These are phyloP conservation scores for Chrysemys picta DNA, from an alignment of 2,113 vertebrate species.

Conservation along the genomic window DNA sequence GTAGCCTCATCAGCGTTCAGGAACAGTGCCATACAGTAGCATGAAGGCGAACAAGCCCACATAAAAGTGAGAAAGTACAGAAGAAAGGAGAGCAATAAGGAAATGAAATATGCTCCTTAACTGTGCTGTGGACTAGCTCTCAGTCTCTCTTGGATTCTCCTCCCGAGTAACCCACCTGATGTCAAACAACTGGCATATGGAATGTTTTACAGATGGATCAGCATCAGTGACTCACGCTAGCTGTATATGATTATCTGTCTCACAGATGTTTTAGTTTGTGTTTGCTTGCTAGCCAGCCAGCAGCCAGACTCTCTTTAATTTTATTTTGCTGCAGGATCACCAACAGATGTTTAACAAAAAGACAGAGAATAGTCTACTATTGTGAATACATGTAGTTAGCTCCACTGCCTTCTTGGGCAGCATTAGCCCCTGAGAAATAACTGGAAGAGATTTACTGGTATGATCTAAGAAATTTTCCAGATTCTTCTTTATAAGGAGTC, in stretches of 20 bases:
- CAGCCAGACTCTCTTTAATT: conserved; percentile 35
- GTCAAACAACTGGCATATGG: conserved; percentile 55
- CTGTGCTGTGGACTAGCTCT: conserved; percentile 29
- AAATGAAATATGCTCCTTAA: conserved; percentile 56
- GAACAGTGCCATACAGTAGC: background rate
- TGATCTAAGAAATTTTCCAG: conserved; percentile 10
- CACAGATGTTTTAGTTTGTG: conserved; percentile 76
- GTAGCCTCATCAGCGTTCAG: background rate
- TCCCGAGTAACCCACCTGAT: conserved; percentile 73
- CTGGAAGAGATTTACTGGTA: conserved; percentile 1
- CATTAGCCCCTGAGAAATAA: background rate
- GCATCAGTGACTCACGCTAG: conserved; percentile 46
- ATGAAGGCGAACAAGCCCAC: conserved; percentile 19
- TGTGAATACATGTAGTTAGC: conserved; percentile 17
- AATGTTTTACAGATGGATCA: conserved; percentile 72
- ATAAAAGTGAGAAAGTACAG: conserved; percentile 48
- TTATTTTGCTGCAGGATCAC: conserved; percentile 45
- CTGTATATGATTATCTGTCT: conserved; percentile 72
- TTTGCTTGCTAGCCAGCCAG: conserved; percentile 68
- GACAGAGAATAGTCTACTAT: background rate
- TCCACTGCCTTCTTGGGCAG: conserved; percentile 30
- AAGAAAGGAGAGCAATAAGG: conserved; percentile 47
- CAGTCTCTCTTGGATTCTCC: conserved; percentile 68
- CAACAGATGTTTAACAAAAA: conserved; percentile 63
- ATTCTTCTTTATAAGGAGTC: background rate